Evolutionary conservation across 2,113 vertebrate species (phyloP).

Genomic region (Pangasianodon gigas): DNA sequence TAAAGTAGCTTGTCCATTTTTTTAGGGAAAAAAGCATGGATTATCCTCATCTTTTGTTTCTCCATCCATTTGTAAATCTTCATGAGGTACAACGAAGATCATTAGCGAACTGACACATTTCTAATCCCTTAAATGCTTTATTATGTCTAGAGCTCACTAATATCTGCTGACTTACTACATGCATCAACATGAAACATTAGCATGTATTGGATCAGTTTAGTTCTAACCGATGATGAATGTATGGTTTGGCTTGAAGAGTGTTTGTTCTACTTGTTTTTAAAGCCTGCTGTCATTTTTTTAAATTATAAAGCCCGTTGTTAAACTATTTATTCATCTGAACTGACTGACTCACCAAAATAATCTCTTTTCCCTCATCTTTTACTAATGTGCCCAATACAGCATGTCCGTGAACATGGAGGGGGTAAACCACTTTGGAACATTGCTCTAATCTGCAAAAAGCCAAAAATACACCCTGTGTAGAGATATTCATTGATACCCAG

Average conservation of each 20-base stretch:
- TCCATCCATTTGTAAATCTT: slow-evolving; percentile 44
- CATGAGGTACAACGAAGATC: slow-evolving; percentile 36
- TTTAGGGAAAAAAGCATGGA: slow-evolving; percentile 37
- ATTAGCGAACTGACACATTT: slow-evolving; percentile 25
- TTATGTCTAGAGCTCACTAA: slow-evolving; percentile 51
- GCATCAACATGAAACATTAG: slow-evolving; percentile 48
- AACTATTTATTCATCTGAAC: neutral
- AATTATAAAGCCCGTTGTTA: neutral
- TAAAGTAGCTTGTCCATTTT: slow-evolving; percentile 43
- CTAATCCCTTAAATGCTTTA: slow-evolving; percentile 37
- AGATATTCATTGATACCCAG: neutral
- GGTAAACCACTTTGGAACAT: neutral
- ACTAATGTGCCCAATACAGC: neutral
- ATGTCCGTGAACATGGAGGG: neutral
- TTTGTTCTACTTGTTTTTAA: slow-evolving; percentile 32
- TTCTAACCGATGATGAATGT: slow-evolving; percentile 81
- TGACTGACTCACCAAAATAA: neutral
- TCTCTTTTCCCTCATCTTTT: neutral
- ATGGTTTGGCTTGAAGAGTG: slow-evolving; percentile 77
- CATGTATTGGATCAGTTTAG: slow-evolving; percentile 67
- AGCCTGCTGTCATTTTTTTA: slow-evolving; percentile 30
- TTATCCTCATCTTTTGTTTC: slow-evolving; percentile 28
- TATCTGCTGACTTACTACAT: slow-evolving; percentile 53
- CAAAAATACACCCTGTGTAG: neutral
- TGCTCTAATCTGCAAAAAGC: slow-evolving; percentile 7